Percentiles rank a stretch among this genome's conserved stretches.
These are phyloP conservation scores for Thereuonema tuberculata DNA, from an alignment of 1,140 invertebrate species.

Conservation along the genomic window DNA sequence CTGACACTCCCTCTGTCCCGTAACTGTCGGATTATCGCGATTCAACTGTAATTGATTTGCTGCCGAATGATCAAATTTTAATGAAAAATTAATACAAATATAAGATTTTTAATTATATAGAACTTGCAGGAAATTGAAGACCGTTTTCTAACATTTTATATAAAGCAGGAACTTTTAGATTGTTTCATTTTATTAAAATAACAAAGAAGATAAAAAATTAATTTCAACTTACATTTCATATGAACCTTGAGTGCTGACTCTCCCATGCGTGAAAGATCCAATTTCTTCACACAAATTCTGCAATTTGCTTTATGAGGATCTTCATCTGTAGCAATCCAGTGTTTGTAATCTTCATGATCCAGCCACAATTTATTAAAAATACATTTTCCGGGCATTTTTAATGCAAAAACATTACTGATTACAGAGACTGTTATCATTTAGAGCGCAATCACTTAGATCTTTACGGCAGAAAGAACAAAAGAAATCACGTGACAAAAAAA, in stretches of 20 bases:
- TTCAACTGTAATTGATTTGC: background rate
- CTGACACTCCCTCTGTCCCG: no score
- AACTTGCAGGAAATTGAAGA: background rate
- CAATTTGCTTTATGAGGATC: background rate
- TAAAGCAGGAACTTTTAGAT: background rate
- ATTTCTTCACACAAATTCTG: background rate
- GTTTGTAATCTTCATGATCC: background rate
- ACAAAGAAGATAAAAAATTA: background rate
- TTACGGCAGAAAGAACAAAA: no score
- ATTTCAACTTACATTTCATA: background rate
- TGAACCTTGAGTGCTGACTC: background rate
- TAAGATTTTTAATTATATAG: background rate
- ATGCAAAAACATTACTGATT: no score
- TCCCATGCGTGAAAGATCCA: background rate
- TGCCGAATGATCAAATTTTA: background rate
- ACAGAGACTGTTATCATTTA: no score
- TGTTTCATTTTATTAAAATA: background rate
- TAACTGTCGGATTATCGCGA: no score
- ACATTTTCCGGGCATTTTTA: background rate
- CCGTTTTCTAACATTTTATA: no score
- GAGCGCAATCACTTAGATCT: no score
- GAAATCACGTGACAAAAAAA: no score
- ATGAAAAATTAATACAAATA: background rate
- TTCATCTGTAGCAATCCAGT: background rate
- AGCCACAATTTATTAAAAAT: background rate